Evolutionary conservation across 2,797 vertebrate species (phyloP).

Genomic region (Passerculus sandwichensis): DNA sequence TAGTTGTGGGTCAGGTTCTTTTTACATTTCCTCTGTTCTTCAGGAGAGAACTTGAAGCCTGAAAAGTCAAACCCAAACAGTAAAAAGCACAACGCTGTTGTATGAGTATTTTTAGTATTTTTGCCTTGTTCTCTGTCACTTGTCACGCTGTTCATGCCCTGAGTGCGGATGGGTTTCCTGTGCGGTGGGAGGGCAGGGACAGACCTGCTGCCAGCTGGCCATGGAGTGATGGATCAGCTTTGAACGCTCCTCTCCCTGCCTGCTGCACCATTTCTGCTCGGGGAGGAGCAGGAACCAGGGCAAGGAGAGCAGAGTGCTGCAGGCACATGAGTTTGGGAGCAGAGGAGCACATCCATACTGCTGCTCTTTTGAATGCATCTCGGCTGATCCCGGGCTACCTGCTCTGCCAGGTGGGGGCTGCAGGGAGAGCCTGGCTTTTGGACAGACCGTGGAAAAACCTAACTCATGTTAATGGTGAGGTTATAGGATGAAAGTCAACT

Average conservation of each 20-base stretch:
- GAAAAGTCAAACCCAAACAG: neutral
- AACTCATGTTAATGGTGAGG: neutral
- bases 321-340: neutral
- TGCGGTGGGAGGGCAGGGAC: neutral
- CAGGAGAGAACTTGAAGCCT: neutral
- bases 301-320: constrained; percentile 5
- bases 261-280: constrained; percentile 4
- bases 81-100: neutral
- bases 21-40: neutral
- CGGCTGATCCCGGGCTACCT: neutral
- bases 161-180: fast-evolving
- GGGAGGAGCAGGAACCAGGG: constrained; percentile 38
- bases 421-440: neutral
- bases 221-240: neutral
- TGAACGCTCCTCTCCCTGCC: neutral
- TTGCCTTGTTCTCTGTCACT: neutral
- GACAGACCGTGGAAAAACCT: neutral
- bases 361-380: neutral
- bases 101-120: neutral
- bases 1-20: neutral
- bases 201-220: constrained; percentile 53
- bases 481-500: constrained; percentile 31
- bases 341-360: neutral
- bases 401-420: neutral
- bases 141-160: neutral